Percentiles rank a stretch among this genome's conserved stretches.
Conservation (phyloP, 2,888 invertebrate species). For the Harpalus rufipes region DNA sequence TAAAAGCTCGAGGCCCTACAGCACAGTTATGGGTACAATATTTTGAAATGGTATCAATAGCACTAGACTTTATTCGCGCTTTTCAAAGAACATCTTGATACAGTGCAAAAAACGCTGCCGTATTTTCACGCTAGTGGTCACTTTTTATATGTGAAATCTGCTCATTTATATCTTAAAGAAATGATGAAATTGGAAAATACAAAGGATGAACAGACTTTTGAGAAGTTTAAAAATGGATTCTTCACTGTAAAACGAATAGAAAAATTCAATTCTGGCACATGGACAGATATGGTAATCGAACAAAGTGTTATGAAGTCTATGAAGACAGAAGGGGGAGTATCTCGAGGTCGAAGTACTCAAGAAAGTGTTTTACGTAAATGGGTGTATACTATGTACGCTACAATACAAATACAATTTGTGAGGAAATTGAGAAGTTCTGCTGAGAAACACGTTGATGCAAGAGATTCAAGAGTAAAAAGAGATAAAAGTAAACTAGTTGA, state of each 20-base stretch:
- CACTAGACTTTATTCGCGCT: constrained; percentile 71
- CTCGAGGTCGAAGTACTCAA: constrained; percentile 69
- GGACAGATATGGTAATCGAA: constrained; percentile 67
- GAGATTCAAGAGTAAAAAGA: constrained; percentile 68
- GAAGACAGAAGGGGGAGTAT: constrained; percentile 67
- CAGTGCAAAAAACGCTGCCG: constrained; percentile 72
- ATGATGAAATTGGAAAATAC: constrained; percentile 71
- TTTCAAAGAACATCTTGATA: constrained; percentile 71
- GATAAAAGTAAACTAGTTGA: constrained; percentile 55
- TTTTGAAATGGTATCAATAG: constrained; percentile 71
- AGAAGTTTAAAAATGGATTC: constrained; percentile 70
- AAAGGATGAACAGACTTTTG: constrained; percentile 71
- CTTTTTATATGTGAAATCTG: constrained; percentile 73
- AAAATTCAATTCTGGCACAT: constrained; percentile 70
- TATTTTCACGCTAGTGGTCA: constrained; percentile 74
- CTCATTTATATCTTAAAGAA: constrained; percentile 70
- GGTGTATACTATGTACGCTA: constrained; percentile 71
- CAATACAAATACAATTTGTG: constrained; percentile 72
- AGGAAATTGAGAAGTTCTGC: constrained; percentile 70
- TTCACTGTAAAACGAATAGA: constrained; percentile 72
- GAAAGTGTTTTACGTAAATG: constrained; percentile 71
- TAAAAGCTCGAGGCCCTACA: constrained; percentile 70
- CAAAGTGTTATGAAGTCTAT: constrained; percentile 68
- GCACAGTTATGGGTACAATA: constrained; percentile 66
- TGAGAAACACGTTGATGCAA: constrained; percentile 70